Conservation (phyloP, 2,888 invertebrate genomes). For the Elaeidobius kamerunicus region DNA sequence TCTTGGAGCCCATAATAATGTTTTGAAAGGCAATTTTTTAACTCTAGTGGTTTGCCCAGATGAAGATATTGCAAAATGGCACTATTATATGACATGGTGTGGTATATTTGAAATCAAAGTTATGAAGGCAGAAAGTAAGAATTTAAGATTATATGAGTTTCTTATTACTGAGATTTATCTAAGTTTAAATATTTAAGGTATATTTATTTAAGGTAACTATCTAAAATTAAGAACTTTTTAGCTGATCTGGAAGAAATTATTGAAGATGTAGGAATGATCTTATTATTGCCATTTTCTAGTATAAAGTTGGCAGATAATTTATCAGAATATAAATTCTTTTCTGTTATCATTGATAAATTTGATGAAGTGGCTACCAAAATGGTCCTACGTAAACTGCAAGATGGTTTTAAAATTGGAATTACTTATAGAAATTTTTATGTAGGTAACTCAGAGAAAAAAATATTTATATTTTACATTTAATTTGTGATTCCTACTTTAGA, state of each 20-base stretch:
- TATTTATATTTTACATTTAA: neutral
- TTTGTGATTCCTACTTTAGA: constrained; percentile 33
- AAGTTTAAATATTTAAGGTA: neutral
- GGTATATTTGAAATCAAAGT: constrained; percentile 35
- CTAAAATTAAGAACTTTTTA: constrained; percentile 15
- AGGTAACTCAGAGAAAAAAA: constrained; percentile 27
- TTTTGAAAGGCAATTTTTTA: constrained; percentile 28
- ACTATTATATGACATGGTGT: constrained; percentile 38
- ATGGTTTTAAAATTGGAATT: constrained; percentile 43
- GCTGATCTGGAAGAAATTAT: constrained; percentile 31
- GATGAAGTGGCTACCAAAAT: constrained; percentile 42
- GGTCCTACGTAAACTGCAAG: constrained; percentile 37
- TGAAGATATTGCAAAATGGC: constrained; percentile 38
- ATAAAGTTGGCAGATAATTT: constrained; percentile 38
- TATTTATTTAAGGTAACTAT: neutral
- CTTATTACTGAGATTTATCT: too few relatives aligned
- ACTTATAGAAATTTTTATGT: constrained; percentile 44
- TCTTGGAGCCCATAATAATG: constrained; percentile 35
- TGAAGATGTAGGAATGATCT: constrained; percentile 27
- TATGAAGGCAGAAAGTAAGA: constrained; percentile 20
- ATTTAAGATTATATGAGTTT: neutral
- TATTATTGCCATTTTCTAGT: constrained; percentile 37
- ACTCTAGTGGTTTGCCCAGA: constrained; percentile 39
- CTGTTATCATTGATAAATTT: constrained; percentile 41
- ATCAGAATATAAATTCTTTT: constrained; percentile 36